These are phyloP conservation scores for Gallinago media DNA, from an alignment of 2,113 vertebrate species.

Conservation along the genomic window DNA sequence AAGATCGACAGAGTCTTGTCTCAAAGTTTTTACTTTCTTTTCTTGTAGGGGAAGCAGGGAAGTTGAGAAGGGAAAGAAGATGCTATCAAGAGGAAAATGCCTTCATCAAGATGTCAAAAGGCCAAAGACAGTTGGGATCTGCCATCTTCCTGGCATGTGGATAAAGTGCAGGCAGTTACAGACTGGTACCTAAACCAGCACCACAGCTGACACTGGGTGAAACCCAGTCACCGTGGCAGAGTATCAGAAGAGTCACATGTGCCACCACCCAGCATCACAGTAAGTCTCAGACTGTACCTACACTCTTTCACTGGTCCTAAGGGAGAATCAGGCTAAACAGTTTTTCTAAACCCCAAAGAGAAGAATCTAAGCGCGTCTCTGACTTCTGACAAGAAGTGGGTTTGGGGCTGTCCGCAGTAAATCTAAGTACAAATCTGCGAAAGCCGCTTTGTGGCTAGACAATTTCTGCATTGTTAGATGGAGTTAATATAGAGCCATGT, in stretches of 20 bases:
- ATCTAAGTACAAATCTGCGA: background rate
- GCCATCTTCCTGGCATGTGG: background rate
- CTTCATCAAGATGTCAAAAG: background rate
- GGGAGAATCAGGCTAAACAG: background rate
- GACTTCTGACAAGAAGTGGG: background rate
- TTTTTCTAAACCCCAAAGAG: background rate
- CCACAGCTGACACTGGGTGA: background rate
- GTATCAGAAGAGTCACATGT: accelerated
- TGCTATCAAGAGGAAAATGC: background rate
- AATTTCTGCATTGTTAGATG: background rate
- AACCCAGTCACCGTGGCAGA: background rate
- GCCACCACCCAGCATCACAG: accelerated
- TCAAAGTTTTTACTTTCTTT: background rate
- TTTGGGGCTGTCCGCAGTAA: background rate
- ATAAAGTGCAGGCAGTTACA: background rate
- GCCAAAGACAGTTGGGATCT: background rate
- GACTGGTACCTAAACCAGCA: background rate
- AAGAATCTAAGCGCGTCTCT: background rate
- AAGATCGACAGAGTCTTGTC: background rate
- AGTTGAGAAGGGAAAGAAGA: background rate
- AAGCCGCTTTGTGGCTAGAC: background rate
- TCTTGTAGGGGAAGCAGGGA: background rate
- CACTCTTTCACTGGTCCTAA: accelerated
- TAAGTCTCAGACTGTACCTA: background rate
- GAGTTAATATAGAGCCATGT: background rate